These are phyloP conservation scores for Pseudomugil gertrudae DNA, from an alignment of 2,797 vertebrate genomes.

Conservation along the genomic window DNA sequence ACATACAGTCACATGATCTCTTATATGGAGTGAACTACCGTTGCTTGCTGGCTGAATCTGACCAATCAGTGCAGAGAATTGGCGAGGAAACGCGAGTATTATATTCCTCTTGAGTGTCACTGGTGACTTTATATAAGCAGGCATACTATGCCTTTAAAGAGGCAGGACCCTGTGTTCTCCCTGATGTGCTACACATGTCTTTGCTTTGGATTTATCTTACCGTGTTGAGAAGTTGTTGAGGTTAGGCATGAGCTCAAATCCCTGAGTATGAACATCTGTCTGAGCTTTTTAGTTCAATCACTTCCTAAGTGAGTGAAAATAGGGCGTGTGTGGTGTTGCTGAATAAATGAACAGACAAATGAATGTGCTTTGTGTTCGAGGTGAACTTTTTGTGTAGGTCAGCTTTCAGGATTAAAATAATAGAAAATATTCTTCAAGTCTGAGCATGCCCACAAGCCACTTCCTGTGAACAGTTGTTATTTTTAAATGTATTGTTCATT, in stretches of 20 bases:
- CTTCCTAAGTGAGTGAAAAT: slow-evolving; percentile 18
- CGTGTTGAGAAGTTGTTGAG: slow-evolving; percentile 10
- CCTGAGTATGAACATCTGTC: slow-evolving; percentile 28
- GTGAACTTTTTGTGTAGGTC: slow-evolving; percentile 15
- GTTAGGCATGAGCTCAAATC: slow-evolving; percentile 5
- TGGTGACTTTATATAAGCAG: slow-evolving; percentile 52
- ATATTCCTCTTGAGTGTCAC: slow-evolving; percentile 35
- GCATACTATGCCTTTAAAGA: slow-evolving; percentile 53
- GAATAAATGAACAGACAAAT: slow-evolving; percentile 42
- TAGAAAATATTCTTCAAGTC: too few relatives aligned
- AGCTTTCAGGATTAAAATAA: too few relatives aligned
- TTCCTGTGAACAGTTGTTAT: background rate
- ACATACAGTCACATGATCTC: slow-evolving; percentile 55
- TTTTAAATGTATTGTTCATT: slow-evolving; percentile 1
- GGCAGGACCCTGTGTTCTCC: slow-evolving; percentile 28
- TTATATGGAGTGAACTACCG: slow-evolving; percentile 20
- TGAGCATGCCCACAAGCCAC: slow-evolving; percentile 34
- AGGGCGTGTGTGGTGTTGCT: slow-evolving; percentile 52
- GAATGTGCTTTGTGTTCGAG: slow-evolving; percentile 36
- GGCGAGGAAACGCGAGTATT: slow-evolving; percentile 51
- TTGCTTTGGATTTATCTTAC: slow-evolving; percentile 12
- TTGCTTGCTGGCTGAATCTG: slow-evolving; percentile 51
- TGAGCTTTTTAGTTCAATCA: slow-evolving; percentile 41
- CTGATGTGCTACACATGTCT: slow-evolving; percentile 38
- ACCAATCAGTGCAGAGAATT: slow-evolving; percentile 59